Evolutionary conservation across 2,113 vertebrate species (phyloP).

Genomic region (Progne subis): DNA sequence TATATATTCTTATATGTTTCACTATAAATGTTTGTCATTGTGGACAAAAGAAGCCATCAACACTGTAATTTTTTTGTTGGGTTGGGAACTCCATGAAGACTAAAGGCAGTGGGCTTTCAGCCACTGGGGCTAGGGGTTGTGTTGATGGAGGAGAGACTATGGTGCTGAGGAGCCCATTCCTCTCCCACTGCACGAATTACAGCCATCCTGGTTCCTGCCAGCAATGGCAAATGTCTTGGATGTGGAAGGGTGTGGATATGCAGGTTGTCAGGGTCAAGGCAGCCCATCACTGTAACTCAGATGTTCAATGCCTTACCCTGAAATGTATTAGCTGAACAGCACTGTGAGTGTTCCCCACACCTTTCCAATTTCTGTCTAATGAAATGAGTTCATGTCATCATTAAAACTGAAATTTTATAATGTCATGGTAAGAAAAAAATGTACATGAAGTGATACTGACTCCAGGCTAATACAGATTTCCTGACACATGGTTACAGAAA

Average conservation of each 20-base stretch:
- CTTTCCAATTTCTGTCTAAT: neutral
- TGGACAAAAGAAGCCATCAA: neutral
- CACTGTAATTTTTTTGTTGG: neutral
- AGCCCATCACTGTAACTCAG: neutral
- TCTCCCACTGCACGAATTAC: neutral
- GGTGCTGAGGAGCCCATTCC: rapidly evolving
- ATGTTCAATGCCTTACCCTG: neutral
- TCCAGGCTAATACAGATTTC: neutral
- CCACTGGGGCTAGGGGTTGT: neutral
- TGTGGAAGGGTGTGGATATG: neutral
- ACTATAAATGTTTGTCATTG: slow-evolving; percentile 23
- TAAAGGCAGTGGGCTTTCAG: neutral
- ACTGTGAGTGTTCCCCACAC: neutral
- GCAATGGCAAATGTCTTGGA: neutral
- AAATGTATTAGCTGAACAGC: neutral
- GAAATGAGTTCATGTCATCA: neutral
- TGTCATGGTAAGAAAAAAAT: neutral
- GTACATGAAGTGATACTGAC: neutral
- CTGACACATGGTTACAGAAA: neutral
- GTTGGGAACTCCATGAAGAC: neutral
- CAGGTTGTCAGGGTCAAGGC: rapidly evolving
- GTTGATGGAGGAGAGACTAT: neutral
- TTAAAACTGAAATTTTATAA: neutral
- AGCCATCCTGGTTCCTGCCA: neutral
- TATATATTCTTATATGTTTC: slow-evolving; percentile 60